A percentile compares a stretch with the other conserved stretches of the same genome.
Evolutionary conservation across 2,797 vertebrate species (phyloP).

Genomic region (Tauraco hartlaubi): DNA sequence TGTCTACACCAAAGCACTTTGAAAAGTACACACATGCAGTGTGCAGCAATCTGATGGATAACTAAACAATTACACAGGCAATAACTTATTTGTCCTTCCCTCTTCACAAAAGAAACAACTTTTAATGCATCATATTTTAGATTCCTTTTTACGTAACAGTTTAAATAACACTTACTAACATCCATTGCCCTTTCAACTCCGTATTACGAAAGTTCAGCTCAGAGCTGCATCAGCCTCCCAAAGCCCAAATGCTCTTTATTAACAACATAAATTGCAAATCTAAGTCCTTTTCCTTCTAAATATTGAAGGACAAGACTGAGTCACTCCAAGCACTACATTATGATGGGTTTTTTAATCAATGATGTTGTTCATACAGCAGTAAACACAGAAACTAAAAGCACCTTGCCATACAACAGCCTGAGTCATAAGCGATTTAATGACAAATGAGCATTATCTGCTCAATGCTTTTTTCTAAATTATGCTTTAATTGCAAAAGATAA

Average conservation of each 20-base stretch:
- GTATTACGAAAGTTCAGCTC: neutral
- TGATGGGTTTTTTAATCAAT: neutral
- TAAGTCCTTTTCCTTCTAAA: neutral
- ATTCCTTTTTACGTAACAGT: constrained; percentile 30
- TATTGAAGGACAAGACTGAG: constrained; percentile 36
- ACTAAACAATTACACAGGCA: constrained; percentile 60
- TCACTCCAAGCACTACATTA: neutral
- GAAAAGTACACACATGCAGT: constrained; percentile 58
- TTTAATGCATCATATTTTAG: constrained; percentile 25
- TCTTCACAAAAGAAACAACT: constrained; percentile 32
- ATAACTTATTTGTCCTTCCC: constrained; percentile 28
- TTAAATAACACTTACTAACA: constrained; percentile 30
- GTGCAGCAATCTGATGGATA: constrained; percentile 60
- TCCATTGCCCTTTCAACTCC: constrained; percentile 47
- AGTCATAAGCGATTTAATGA: constrained; percentile 34
- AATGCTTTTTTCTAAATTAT: constrained; percentile 54
- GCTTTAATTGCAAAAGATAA: constrained; percentile 63
- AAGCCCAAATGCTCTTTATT: constrained; percentile 29
- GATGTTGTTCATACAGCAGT: neutral
- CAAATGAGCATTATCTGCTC: constrained; percentile 36
- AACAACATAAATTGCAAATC: constrained; percentile 16
- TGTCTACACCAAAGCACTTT: constrained; percentile 55
- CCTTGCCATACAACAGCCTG: neutral
- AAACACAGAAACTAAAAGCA: neutral
- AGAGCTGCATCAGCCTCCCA: neutral